Evolutionary conservation across 2,797 vertebrate genomes (phyloP).

Genomic region (Carduelis carduelis): DNA sequence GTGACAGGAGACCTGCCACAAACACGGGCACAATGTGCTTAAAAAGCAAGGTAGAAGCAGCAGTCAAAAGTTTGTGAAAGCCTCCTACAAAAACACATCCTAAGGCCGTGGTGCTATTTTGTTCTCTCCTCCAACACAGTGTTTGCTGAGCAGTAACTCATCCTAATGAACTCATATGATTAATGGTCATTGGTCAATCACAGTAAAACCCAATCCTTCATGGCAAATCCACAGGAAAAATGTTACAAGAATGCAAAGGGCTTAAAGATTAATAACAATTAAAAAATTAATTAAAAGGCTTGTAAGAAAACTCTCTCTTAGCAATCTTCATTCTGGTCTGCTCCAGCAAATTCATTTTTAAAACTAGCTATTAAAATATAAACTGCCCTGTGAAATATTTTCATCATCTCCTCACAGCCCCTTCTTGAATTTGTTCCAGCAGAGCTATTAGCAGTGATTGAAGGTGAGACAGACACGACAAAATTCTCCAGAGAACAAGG

Average conservation of each 20-base stretch:
- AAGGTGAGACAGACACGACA: constrained; percentile 74
- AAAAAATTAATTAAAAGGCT: background rate
- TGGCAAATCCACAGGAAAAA: background rate
- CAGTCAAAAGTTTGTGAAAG: background rate
- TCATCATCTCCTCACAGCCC: constrained; percentile 35
- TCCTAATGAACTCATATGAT: background rate
- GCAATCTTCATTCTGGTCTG: constrained; percentile 13
- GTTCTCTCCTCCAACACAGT: background rate
- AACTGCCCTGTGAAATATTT: constrained; percentile 61
- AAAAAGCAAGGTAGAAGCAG: background rate
- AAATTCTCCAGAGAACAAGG: constrained; percentile 76
- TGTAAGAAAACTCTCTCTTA: constrained; percentile 26
- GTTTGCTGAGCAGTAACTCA: background rate
- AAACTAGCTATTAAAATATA: constrained; percentile 56
- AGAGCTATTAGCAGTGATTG: constrained; percentile 87
- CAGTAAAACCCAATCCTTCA: background rate
- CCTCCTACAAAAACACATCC: background rate
- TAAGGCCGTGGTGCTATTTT: background rate
- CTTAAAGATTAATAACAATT: background rate
- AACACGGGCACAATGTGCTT: background rate
- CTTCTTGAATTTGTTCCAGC: constrained; percentile 80
- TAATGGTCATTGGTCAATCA: constrained; percentile 11
- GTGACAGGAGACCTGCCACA: background rate
- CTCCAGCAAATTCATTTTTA: constrained; percentile 33
- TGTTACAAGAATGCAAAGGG: background rate